Percentiles rank a stretch among this genome's conserved stretches.
Evolutionary conservation across 2,797 vertebrate species (phyloP).

Genomic region (Notolabrus celidotus): DNA sequence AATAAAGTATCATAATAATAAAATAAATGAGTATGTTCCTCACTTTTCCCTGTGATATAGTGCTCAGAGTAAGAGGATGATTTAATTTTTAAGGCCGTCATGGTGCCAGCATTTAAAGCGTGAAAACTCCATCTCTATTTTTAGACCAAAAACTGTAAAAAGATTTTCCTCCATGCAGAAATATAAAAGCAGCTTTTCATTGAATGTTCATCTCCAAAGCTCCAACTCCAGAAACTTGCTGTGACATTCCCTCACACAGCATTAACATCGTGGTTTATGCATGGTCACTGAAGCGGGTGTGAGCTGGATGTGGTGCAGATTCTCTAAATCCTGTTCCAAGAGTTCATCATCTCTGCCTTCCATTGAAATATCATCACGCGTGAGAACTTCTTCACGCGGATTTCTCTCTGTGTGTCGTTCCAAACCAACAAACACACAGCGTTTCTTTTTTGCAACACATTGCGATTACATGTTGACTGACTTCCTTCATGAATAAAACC

Average conservation of each 20-base stretch:
- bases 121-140: not conserved
- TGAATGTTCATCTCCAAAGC: constrained; percentile 47
- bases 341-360: constrained; percentile 62
- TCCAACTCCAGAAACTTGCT: constrained; percentile 38
- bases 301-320: constrained; percentile 54
- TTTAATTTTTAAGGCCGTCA: no score
- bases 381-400: constrained; percentile 22
- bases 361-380: constrained; percentile 31
- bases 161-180: constrained; percentile 20
- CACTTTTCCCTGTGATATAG: no score
- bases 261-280: constrained; percentile 56
- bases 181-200: constrained; percentile 45
- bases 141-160: not conserved
- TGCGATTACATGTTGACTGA: constrained; percentile 67
- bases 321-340: constrained; percentile 46
- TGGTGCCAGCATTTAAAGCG: not conserved
- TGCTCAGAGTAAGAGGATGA: no score
- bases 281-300: constrained; percentile 56
- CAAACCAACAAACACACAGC: constrained; percentile 14
- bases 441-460: constrained; percentile 58
- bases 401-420: constrained; percentile 15
- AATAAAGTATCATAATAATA: not conserved
- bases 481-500: constrained; percentile 68
- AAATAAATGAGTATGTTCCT: not conserved
- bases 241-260: constrained; percentile 30